phyloP scores from a whole-genome alignment of 2,113 vertebrate genomes.

The Balaenoptera acutorostrata region DNA sequence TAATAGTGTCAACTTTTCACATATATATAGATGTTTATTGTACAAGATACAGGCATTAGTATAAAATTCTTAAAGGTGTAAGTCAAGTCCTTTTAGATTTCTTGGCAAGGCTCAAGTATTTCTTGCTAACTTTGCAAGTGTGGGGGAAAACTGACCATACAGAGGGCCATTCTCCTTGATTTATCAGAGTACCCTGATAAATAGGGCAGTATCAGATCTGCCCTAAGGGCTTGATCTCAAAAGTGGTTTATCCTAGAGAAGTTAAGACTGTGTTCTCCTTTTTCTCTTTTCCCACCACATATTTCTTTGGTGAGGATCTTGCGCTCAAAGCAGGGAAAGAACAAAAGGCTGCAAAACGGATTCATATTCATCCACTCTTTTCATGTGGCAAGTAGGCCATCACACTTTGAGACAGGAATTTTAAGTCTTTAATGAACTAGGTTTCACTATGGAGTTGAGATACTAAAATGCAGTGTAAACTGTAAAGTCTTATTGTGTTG shows the following conservation, averaged over 20 bases:
- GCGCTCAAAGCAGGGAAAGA: background rate
- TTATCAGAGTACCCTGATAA: background rate
- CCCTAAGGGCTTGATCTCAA: background rate
- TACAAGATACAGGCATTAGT: background rate
- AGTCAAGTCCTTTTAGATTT: background rate
- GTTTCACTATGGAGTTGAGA: background rate
- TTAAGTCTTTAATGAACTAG: background rate
- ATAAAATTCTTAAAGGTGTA: background rate
- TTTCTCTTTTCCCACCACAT: background rate
- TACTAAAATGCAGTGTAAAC: background rate
- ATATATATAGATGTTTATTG: background rate
- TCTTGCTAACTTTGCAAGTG: background rate
- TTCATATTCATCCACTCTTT: background rate
- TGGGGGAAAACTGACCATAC: accelerated
- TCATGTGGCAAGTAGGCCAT: background rate
- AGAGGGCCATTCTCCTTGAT: background rate
- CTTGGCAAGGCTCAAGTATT: background rate
- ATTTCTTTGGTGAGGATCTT: background rate
- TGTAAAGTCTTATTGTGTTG: background rate
- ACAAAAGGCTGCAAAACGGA: background rate
- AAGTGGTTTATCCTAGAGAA: background rate
- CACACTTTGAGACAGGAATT: background rate
- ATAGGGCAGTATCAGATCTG: background rate
- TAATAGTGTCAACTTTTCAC: background rate
- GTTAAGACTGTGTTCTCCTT: background rate